Conservation (phyloP, 2,888 invertebrate genomes). For the Lycocerus yunnanus region DNA sequence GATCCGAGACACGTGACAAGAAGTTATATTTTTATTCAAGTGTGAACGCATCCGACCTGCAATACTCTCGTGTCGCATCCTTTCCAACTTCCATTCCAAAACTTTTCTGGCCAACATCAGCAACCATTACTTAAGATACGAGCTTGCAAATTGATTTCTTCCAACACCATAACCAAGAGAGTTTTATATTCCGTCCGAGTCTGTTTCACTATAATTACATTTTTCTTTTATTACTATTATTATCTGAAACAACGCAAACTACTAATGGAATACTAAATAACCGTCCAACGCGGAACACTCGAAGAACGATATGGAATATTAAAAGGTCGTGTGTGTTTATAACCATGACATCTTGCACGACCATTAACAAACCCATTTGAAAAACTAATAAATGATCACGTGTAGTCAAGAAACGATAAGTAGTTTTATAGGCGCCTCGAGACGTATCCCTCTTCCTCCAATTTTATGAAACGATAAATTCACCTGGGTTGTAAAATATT, state of each 20-base stretch:
- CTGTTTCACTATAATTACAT: constrained; percentile 54
- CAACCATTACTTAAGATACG: constrained; percentile 54
- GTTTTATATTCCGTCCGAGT: constrained; percentile 39
- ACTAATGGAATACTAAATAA: neutral
- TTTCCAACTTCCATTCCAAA: constrained; percentile 26
- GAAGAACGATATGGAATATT: neutral
- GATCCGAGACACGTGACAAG: constrained; percentile 54
- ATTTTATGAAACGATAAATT: constrained; percentile 31
- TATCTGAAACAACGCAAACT: neutral
- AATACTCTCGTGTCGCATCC: constrained; percentile 27
- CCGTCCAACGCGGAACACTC: neutral
- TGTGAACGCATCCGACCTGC: constrained; percentile 38
- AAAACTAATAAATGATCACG: constrained; percentile 20
- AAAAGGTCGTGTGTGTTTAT: neutral
- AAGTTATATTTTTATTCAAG: constrained; percentile 53
- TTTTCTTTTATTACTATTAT: constrained; percentile 43
- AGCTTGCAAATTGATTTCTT: constrained; percentile 53
- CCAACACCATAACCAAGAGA: constrained; percentile 24
- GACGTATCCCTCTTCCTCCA: constrained; percentile 25
- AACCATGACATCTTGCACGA: neutral
- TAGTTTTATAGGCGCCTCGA: constrained; percentile 20
- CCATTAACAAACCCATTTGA: constrained; percentile 10
- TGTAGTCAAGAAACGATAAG: constrained; percentile 17
- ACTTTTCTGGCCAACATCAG: constrained; percentile 41
- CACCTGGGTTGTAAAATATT: constrained; percentile 38